phyloP scores from a whole-genome alignment of 2,888 invertebrate species.

The Drosophila histrio region DNA sequence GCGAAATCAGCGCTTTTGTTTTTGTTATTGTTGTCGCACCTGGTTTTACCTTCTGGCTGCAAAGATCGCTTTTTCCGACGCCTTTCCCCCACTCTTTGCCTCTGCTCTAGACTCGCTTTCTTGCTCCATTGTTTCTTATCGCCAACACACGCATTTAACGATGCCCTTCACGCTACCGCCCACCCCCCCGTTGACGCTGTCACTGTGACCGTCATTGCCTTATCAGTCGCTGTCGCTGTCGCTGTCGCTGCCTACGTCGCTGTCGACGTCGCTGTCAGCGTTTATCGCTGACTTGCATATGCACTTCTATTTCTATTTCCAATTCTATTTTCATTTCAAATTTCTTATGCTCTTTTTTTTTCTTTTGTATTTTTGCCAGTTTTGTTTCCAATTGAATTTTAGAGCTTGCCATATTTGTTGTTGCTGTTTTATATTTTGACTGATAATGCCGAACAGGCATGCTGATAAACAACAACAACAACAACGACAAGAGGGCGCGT shows the following conservation, averaged over 20 bases:
- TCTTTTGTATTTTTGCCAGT: background rate
- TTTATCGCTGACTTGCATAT: constrained; percentile 40
- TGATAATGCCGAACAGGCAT: constrained; percentile 47
- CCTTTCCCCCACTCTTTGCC: background rate
- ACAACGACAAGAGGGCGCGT: background rate
- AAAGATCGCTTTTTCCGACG: constrained; percentile 23
- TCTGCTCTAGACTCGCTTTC: background rate
- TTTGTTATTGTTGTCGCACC: constrained; percentile 33
- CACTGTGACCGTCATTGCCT: constrained; percentile 23
- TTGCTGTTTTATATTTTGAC: constrained; percentile 1
- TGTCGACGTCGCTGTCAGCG: constrained; percentile 26
- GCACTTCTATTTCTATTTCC: constrained; percentile 41
- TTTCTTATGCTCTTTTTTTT: constrained; percentile 8
- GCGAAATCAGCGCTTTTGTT: constrained; percentile 35
- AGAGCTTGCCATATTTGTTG: constrained; percentile 5
- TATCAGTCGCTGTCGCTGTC: constrained; percentile 43
- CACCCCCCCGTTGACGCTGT: background rate
- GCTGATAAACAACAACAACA: constrained; percentile 50
- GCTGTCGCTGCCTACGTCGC: background rate
- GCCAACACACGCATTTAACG: background rate
- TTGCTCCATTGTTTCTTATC: background rate
- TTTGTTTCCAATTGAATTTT: constrained; percentile 46
- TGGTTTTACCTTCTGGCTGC: constrained; percentile 24
- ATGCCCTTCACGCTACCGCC: constrained; percentile 7
- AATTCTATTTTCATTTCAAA: constrained; percentile 26